Evolutionary conservation across 1,140 invertebrate species (phyloP), one percentile per base, ranked within the genome.

Genomic region (Caenorhabditis tropicalis): DNA sequence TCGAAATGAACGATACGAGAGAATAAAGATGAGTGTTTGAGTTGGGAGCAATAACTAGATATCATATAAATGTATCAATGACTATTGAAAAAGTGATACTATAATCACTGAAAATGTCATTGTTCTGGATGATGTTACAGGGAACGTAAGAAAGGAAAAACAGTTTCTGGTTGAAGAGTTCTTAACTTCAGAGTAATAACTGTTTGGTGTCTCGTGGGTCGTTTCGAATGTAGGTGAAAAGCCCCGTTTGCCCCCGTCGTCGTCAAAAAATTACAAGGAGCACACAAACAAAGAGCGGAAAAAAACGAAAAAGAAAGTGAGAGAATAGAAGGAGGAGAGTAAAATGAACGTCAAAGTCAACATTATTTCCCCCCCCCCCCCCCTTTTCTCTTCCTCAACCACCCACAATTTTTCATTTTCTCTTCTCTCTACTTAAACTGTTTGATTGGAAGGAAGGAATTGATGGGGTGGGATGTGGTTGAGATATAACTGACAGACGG

Each of bases 291-390:
- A 74, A 74, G 43, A 74, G 36, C 65, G 65, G 65, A 24, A 6
- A 43, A 65, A 12, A 58, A 29, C 56, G 7, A 12, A 74, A 74
- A 74, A 74, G 36, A 74, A 74, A 74, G n/a, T 43, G 36, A 74
- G 65, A 74, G 65, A 74, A 74, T 56, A 43, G 65, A 24, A 74
- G 29, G 36, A 74, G 33, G 58, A 65, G 65, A 74, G 65, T 43
- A 74, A 74, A 36, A 74, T 43, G 65, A 74, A 74, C 65, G 65
- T 74, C 65, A 74, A 74, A 43, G 65, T 74, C 65, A 74, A 74
- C 36, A 74, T 43, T 36, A n/a, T n/a, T n/a, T n/a, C n/a, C n/a
- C n/a, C n/a, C n/a, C n/a, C n/a, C n/a, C n/a, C n/a, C n/a, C n/a
- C n/a, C 53, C 24, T 58, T 12, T 56, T 24, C 19, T n/a, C 53